A percentile compares a stretch with the other conserved stretches of the same genome.
These are phyloP conservation scores for Alligator mississippiensis DNA, from an alignment of 2,113 vertebrate genomes.

Conservation along the genomic window DNA sequence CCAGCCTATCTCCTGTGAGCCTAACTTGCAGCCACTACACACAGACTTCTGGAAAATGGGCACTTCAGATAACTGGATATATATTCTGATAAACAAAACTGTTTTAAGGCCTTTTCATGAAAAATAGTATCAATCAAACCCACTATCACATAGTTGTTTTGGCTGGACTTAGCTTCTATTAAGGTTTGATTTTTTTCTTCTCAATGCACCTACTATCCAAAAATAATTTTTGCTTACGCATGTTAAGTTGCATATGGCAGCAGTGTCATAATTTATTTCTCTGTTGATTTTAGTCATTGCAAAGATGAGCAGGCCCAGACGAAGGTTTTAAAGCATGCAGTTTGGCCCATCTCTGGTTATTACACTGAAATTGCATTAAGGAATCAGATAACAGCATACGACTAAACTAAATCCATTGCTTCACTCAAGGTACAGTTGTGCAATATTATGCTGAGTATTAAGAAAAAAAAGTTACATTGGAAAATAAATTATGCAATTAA, in stretches of 20 bases:
- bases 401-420: neutral
- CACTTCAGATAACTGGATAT: neutral
- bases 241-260: neutral
- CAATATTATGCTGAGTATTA: neutral
- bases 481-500: slow-evolving; percentile 12
- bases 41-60: slow-evolving; percentile 9
- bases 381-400: neutral
- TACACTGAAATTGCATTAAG: neutral
- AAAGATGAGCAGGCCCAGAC: neutral
- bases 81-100: slow-evolving; percentile 40
- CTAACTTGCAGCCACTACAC: neutral
- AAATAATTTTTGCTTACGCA: slow-evolving; percentile 11
- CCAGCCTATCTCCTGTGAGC: slow-evolving; percentile 18
- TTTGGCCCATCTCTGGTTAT: neutral
- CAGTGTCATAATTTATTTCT: neutral
- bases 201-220: slow-evolving; percentile 43
- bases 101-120: slow-evolving; percentile 51
- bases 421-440: neutral
- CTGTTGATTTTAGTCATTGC: slow-evolving; percentile 13
- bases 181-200: slow-evolving; percentile 29
- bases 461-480: slow-evolving; percentile 16
- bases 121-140: neutral
- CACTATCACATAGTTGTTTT: slow-evolving; percentile 43
- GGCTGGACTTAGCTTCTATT: slow-evolving; percentile 42
- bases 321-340: neutral